Evolutionary conservation across 2,113 vertebrate species (phyloP), one percentile per base, ranked within the genome.

Genomic region (Megaleporinus macrocephalus): DNA sequence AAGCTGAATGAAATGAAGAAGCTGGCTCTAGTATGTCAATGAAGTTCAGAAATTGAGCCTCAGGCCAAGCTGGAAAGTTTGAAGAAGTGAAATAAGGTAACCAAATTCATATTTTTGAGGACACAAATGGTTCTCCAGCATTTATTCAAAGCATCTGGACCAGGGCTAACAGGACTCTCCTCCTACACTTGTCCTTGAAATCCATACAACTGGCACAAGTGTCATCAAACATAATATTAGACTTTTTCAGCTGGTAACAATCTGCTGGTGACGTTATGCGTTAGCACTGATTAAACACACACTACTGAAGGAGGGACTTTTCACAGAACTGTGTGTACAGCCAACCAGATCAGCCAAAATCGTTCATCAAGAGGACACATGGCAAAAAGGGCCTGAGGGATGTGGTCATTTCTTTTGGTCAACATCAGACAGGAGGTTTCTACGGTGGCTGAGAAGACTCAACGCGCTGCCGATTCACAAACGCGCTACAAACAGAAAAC

Each of bases 131-230:
- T 44, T 73, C 65, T 72, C 78, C 76, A 88, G 88, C 87, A 84
- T 87, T 90, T 85, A 90, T 90, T 71, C 61, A 57, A 87, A 86
- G 76, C 88, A 91, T 88, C 85, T 91, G 89, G 55, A 41, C 14
- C 16, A 27, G 12, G 6, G 22, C 73, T 76, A 27, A 41, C 33
- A 4, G 1, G 29, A 53, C 47, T 27, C 18, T 41, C 73, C 29
- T 62, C 33, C 82, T 83, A 69, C 68, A 82, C 73, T 73, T 81
- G 24, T n/a, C 82, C 69, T 49, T 85, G 41, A 73, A 76, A 66
- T 73, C 57, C 51, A 57, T 41, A 61, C 5, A 9, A 53, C 18
- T 68, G 76, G 81, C 83, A 83, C 29, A 73, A 69, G 72, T 78
- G 76, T 68, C 80, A 69, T 87, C 66, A 85, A 59, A 6, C 44